phyloP scores from a whole-genome alignment of 2,113 vertebrate species.

The Murina feae region DNA sequence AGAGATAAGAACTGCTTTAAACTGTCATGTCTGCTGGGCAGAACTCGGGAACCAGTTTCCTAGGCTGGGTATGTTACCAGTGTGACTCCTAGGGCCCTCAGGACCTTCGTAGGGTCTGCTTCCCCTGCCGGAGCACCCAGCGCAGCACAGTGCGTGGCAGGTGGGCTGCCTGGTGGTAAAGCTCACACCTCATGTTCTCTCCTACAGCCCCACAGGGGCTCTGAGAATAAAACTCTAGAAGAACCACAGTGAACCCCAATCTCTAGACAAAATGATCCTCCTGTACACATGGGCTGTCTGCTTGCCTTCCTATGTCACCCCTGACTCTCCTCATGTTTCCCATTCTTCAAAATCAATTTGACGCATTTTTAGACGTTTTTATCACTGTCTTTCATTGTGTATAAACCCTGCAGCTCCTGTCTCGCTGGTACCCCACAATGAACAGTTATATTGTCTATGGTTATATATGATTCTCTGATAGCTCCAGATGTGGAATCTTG shows the following conservation, averaged over 20 bases:
- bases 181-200: neutral
- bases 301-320: neutral
- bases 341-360: neutral
- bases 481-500: conserved; percentile 57
- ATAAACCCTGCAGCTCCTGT: neutral
- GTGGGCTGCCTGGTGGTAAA: neutral
- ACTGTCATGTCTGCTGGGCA: neutral
- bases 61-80: neutral
- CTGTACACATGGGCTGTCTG: neutral
- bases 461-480: conserved; percentile 41
- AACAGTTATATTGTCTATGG: conserved; percentile 19
- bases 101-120: accelerated
- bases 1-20: neutral
- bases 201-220: neutral
- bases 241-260: neutral
- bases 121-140: neutral
- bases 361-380: neutral
- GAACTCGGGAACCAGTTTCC: neutral
- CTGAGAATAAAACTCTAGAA: neutral
- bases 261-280: neutral
- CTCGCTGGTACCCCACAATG: neutral
- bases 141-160: accelerated
- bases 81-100: neutral
- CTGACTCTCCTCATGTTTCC: neutral
- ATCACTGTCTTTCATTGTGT: neutral